Conservation (phyloP, 2,113 vertebrate genomes). For the Microtus pennsylvanicus region DNA sequence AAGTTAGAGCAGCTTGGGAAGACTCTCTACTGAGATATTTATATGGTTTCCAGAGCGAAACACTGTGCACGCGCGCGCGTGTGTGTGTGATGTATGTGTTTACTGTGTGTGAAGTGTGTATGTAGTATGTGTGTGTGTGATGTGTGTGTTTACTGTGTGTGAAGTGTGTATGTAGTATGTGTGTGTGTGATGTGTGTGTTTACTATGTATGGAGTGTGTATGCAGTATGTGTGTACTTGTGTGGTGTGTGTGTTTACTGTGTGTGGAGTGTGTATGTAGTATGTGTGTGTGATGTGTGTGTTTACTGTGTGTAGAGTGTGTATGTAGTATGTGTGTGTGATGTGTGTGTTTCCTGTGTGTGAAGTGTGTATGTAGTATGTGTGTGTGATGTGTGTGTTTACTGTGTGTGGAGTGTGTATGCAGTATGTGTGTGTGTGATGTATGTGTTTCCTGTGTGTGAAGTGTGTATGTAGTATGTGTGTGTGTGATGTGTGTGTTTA, state of each 20-base stretch:
- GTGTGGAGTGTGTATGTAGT: background rate
- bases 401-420: background rate
- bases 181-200: no score
- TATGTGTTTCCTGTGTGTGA: no score
- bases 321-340: background rate
- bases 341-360: no score
- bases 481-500: background rate
- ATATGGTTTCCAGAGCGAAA: background rate
- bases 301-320: background rate
- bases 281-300: no score
- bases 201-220: no score
- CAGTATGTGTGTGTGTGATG: no score
- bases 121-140: no score
- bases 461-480: no score
- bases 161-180: background rate
- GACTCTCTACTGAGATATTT: background rate
- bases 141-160: background rate
- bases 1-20: background rate
- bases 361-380: no score
- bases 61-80: no score
- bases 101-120: background rate
- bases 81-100: background rate
- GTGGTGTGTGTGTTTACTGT: background rate
- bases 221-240: no score
- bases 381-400: background rate